Conservation (phyloP, 2,113 vertebrate species). For the Noctilio leporinus region DNA sequence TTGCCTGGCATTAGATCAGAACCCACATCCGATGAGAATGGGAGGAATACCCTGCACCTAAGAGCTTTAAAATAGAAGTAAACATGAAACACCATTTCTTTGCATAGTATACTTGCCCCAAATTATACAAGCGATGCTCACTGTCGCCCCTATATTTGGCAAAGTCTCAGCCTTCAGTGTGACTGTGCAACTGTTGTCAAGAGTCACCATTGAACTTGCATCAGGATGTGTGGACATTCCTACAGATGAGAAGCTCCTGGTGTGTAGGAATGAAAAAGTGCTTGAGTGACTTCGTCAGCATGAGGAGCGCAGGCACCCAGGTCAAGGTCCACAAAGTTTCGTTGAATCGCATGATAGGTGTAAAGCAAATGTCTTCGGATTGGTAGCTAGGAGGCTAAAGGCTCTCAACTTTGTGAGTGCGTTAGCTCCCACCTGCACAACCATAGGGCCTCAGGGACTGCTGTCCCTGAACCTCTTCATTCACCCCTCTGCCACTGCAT, state of each 20-base stretch:
- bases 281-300: not conserved
- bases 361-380: not conserved
- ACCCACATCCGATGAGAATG: not conserved
- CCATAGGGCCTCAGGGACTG: not conserved
- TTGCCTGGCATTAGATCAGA: not conserved
- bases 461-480: not conserved
- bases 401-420: not conserved
- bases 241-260: not conserved
- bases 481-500: fast-evolving
- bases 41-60: not conserved
- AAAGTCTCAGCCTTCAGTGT: not conserved
- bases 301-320: not conserved
- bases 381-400: not conserved
- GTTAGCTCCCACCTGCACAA: not conserved
- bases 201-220: not conserved
- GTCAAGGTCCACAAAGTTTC: not conserved
- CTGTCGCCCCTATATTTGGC: not conserved
- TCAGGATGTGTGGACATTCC: too few species aligned
- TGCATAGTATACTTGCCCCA: not conserved
- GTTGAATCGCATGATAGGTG: not conserved
- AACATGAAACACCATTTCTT: not conserved
- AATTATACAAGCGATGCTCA: not conserved
- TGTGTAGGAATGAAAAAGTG: not conserved
- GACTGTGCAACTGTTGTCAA: too few species aligned
- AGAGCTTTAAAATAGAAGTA: not conserved